These are phyloP conservation scores for Lasiurus borealis DNA, from an alignment of 2,113 vertebrate genomes.

Conservation along the genomic window DNA sequence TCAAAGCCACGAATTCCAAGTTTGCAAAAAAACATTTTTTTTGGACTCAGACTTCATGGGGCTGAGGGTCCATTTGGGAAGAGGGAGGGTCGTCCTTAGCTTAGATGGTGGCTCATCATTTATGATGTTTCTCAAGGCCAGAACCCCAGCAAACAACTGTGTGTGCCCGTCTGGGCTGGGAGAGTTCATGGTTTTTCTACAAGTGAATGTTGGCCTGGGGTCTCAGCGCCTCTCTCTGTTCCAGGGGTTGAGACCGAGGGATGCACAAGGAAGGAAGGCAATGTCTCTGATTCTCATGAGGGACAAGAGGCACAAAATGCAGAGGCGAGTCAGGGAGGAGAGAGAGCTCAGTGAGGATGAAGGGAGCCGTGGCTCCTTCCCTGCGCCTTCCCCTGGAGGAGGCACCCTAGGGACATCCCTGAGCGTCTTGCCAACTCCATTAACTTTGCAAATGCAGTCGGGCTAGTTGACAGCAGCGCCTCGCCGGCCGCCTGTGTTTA, in stretches of 20 bases:
- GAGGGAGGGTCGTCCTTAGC: background rate
- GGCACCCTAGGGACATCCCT: background rate
- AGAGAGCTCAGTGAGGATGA: background rate
- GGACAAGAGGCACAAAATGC: background rate
- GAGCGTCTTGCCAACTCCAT: background rate
- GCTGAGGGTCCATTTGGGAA: background rate
- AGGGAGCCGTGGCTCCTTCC: background rate
- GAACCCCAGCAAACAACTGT: background rate
- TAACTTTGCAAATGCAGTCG: slow-evolving; percentile 5
- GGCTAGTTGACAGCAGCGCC: background rate
- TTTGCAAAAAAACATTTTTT: background rate
- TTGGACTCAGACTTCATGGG: background rate
- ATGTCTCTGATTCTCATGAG: background rate
- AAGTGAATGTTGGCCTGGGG: background rate
- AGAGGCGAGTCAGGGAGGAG: background rate
- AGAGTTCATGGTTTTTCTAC: background rate
- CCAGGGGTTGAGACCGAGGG: background rate
- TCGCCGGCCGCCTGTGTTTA: background rate
- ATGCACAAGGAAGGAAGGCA: background rate
- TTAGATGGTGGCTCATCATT: background rate
- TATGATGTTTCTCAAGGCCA: background rate
- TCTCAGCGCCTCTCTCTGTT: background rate
- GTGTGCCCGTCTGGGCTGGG: background rate
- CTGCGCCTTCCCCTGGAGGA: background rate
- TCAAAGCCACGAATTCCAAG: background rate